Percentiles rank a stretch among this genome's conserved stretches.
Conservation (phyloP, 2,888 invertebrate species). For the Lypha dubia region DNA sequence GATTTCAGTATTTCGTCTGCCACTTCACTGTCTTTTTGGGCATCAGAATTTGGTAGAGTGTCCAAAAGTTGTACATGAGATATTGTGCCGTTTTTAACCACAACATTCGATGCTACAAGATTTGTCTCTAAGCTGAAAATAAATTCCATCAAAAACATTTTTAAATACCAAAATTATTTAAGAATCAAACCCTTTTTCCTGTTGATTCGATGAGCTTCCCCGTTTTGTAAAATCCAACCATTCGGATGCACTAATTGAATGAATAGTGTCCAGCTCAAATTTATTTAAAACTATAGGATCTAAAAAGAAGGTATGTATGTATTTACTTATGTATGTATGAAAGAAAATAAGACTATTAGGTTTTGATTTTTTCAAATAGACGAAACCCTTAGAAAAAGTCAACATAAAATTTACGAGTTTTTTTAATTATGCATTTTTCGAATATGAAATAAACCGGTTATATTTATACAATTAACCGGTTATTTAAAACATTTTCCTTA, state of each 20-base stretch:
- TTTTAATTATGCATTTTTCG: too few species aligned
- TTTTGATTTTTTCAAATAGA: too few species aligned
- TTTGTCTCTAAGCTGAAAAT: constrained; percentile 78
- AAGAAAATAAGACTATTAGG: too few species aligned
- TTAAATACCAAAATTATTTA: neutral
- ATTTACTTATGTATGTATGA: too few species aligned
- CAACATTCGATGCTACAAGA: constrained; percentile 77
- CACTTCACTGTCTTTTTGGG: constrained; percentile 77
- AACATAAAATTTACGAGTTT: too few species aligned
- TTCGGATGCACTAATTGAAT: constrained; percentile 40
- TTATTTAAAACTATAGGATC: constrained; percentile 57
- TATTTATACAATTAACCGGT: too few species aligned
- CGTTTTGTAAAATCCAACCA: constrained; percentile 58
- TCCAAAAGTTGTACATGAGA: constrained; percentile 81
- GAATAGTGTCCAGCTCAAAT: constrained; percentile 42
- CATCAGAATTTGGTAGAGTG: constrained; percentile 78
- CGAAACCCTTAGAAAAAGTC: too few species aligned
- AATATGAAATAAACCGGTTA: too few species aligned
- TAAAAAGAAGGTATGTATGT: constrained; percentile 11
- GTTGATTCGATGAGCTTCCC: constrained; percentile 55
- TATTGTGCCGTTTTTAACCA: constrained; percentile 79
- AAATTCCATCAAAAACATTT: neutral
- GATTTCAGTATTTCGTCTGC: constrained; percentile 81
- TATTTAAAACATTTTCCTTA: too few species aligned
- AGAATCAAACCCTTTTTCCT: constrained; percentile 55